phyloP scores from a whole-genome alignment of 2,888 invertebrate genomes.

The Noctua fimbriata region DNA sequence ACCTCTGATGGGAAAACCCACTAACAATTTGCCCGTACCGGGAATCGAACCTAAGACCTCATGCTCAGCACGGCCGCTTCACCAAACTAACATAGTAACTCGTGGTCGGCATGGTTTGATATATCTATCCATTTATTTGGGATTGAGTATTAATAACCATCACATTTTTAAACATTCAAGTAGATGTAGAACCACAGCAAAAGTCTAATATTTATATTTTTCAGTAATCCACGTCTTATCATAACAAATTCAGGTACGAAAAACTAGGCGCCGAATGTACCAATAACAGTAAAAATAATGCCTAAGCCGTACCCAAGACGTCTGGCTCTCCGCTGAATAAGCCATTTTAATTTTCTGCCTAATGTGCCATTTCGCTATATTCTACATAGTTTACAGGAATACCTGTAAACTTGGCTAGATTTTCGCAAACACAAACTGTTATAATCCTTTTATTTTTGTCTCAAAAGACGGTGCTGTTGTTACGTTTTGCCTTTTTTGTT shows the following conservation, averaged over 20 bases:
- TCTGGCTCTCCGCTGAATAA: constrained; percentile 35
- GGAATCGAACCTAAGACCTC: too few species aligned
- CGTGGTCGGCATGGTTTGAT: too few species aligned
- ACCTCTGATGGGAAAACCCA: too few species aligned
- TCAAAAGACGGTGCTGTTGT: constrained; percentile 10
- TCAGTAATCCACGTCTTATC: constrained; percentile 11
- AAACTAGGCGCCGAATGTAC: constrained; percentile 12
- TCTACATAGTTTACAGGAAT: constrained; percentile 35
- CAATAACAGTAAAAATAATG: constrained; percentile 53
- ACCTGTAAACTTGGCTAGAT: constrained; percentile 40
- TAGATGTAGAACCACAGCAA: not conserved
- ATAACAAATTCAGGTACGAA: constrained; percentile 9
- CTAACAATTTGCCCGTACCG: too few species aligned
- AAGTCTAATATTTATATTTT: constrained; percentile 1
- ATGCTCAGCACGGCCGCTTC: too few species aligned
- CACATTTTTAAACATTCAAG: not conserved
- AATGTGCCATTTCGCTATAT: constrained; percentile 33
- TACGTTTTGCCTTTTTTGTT: not conserved
- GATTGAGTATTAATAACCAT: too few species aligned
- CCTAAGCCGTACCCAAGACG: constrained; percentile 24
- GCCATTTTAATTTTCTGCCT: constrained; percentile 55
- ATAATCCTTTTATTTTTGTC: constrained; percentile 41
- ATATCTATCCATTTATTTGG: too few species aligned
- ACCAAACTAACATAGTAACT: too few species aligned
- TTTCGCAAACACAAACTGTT: constrained; percentile 33